Percentiles rank a stretch among this genome's conserved stretches.
These are phyloP conservation scores for Drosophila biarmipes DNA, from an alignment of 1,140 invertebrate species.

Conservation along the genomic window DNA sequence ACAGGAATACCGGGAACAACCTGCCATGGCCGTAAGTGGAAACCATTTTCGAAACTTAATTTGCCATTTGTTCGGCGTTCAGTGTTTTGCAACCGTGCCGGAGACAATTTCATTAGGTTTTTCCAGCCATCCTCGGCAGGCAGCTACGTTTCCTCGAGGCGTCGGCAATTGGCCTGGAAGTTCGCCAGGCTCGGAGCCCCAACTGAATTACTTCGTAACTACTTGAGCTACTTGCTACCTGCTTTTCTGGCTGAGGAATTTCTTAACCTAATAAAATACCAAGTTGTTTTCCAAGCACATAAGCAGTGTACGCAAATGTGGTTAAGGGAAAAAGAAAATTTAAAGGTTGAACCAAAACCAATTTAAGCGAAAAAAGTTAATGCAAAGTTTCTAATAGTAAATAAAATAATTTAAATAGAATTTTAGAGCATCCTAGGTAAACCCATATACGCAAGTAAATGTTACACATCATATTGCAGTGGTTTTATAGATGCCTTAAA, in stretches of 20 bases:
- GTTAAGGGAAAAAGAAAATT: background rate
- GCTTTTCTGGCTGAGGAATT: background rate
- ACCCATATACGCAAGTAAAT: too few species aligned
- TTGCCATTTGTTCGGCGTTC: conserved; percentile 32
- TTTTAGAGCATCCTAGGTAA: too few species aligned
- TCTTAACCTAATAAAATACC: too few species aligned
- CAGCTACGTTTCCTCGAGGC: conserved; percentile 18
- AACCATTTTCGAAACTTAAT: conserved; percentile 40
- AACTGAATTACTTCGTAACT: background rate
- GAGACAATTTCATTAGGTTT: conserved; percentile 41
- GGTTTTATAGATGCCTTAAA: too few species aligned
- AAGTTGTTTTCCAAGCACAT: background rate
- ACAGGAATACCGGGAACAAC: conserved; percentile 20
- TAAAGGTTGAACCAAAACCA: too few species aligned
- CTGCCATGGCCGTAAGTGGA: conserved; percentile 29
- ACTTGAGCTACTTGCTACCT: conserved; percentile 5
- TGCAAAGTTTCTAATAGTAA: too few species aligned
- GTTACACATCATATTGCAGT: too few species aligned
- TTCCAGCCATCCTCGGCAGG: conserved; percentile 6
- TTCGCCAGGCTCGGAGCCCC: background rate
- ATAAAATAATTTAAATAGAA: too few species aligned
- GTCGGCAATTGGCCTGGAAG: conserved; percentile 1
- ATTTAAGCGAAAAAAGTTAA: too few species aligned
- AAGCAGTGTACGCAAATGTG: background rate
- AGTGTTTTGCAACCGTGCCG: conserved; percentile 18